phyloP scores from a whole-genome alignment of 2,797 vertebrate genomes.

The Halcyon badia region DNA sequence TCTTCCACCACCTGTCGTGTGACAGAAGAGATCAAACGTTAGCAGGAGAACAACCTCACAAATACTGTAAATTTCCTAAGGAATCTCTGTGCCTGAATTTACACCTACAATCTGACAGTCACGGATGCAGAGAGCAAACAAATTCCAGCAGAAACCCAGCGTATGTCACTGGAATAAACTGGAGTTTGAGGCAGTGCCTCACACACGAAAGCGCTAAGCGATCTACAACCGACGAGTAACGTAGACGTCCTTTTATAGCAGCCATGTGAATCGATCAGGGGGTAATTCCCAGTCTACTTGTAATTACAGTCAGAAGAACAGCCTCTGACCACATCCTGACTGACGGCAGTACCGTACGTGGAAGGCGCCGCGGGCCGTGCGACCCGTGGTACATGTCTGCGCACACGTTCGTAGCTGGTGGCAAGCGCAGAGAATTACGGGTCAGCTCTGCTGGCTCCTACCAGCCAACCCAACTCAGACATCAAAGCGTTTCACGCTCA shows the following conservation, averaged over 20 bases:
- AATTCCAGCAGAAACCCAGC: neutral
- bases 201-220: neutral
- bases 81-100: neutral
- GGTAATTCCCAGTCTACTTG: neutral
- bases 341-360: rapidly evolving
- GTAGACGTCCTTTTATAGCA: neutral
- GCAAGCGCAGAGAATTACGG: neutral
- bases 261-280: neutral
- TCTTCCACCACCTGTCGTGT: slow-evolving; percentile 84
- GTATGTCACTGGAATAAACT: neutral
- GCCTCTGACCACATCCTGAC: neutral
- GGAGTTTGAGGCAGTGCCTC: neutral
- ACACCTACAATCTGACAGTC: neutral
- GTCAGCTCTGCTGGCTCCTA: neutral
- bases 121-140: neutral
- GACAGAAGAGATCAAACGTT: neutral
- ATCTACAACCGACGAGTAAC: neutral
- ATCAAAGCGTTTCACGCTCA: neutral
- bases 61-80: no score
- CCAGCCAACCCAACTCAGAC: neutral
- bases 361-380: neutral
- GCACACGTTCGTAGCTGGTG: neutral
- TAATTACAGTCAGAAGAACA: neutral
- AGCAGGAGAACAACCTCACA: neutral
- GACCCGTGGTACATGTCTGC: neutral